Evolutionary conservation across 2,888 invertebrate species (phyloP).

Genomic region (Osmoderma eremita): DNA sequence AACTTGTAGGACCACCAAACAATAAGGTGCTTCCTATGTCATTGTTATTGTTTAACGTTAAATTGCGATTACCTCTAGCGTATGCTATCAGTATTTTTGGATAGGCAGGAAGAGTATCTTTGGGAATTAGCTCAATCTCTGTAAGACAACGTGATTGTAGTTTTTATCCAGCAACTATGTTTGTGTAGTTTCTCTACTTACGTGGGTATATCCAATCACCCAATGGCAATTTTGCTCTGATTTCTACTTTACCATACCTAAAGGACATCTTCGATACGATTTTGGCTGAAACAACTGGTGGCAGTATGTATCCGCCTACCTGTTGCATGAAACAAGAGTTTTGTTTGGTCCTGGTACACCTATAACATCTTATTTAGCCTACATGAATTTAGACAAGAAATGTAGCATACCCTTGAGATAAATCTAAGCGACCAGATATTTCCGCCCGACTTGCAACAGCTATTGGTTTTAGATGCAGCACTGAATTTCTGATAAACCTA

Average conservation of each 20-base stretch:
- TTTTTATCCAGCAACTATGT: neutral
- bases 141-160: neutral
- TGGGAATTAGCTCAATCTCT: conserved; percentile 41
- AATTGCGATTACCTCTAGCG: conserved; percentile 60
- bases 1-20: conserved; percentile 66
- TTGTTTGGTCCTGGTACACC: conserved; percentile 27
- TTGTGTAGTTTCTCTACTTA: conserved; percentile 47
- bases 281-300: conserved; percentile 65
- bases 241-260: conserved; percentile 65
- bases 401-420: conserved; percentile 42
- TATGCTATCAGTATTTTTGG: conserved; percentile 57
- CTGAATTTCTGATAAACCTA: conserved; percentile 65
- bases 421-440: conserved; percentile 44
- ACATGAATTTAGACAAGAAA: neutral
- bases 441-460: conserved; percentile 25
- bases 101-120: conserved; percentile 17
- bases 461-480: conserved; percentile 68
- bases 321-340: conserved; percentile 11
- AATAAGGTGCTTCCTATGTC: conserved; percentile 64
- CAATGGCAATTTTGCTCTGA: conserved; percentile 66
- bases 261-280: conserved; percentile 64
- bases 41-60: conserved; percentile 54
- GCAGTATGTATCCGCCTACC: conserved; percentile 55
- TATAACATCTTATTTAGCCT: conserved; percentile 3
- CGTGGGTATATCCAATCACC: conserved; percentile 70